Percentiles rank a stretch among this genome's conserved stretches.
phyloP scores from a whole-genome alignment of 1,140 invertebrate genomes.

The Adoxophyes honmai region DNA sequence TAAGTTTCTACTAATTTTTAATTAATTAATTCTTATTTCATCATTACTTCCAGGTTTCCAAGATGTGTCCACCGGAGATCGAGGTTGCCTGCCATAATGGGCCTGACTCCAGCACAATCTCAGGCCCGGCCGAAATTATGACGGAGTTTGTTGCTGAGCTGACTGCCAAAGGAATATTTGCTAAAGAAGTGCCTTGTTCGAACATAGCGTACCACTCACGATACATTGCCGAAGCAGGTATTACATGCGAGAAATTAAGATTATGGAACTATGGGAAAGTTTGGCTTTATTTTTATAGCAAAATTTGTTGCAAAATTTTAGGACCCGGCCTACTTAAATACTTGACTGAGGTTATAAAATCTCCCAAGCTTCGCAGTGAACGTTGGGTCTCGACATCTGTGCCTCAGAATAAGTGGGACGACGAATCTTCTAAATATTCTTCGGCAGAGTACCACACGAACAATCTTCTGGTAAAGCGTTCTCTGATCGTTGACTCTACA shows the following conservation, averaged over 20 bases:
- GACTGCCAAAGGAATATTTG: slow-evolving; percentile 83
- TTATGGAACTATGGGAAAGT: background rate
- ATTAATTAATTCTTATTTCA: no score
- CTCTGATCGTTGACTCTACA: no score
- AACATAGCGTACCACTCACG: slow-evolving; percentile 86
- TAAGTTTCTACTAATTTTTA: no score
- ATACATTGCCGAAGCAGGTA: slow-evolving; percentile 78
- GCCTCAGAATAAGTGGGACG: slow-evolving; percentile 82
- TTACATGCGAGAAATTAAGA: background rate
- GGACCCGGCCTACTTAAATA: slow-evolving; percentile 82
- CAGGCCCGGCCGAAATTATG: slow-evolving; percentile 81
- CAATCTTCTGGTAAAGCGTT: slow-evolving; percentile 84
- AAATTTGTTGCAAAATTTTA: slow-evolving; percentile 11
- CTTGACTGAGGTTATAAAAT: slow-evolving; percentile 81
- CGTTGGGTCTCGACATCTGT: slow-evolving; percentile 92
- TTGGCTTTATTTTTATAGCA: background rate
- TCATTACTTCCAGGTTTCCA: no score
- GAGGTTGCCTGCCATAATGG: slow-evolving; percentile 87
- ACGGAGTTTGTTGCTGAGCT: slow-evolving; percentile 78
- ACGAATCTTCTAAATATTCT: slow-evolving; percentile 79
- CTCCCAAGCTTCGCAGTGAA: slow-evolving; percentile 80
- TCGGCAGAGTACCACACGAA: slow-evolving; percentile 94
- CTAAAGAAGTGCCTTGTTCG: slow-evolving; percentile 81
- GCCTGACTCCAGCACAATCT: slow-evolving; percentile 84
- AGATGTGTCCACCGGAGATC: slow-evolving; percentile 77